Percentiles rank a stretch among this genome's conserved stretches.
Evolutionary conservation across 2,113 vertebrate species (phyloP).

Genomic region (Jaculus jaculus): DNA sequence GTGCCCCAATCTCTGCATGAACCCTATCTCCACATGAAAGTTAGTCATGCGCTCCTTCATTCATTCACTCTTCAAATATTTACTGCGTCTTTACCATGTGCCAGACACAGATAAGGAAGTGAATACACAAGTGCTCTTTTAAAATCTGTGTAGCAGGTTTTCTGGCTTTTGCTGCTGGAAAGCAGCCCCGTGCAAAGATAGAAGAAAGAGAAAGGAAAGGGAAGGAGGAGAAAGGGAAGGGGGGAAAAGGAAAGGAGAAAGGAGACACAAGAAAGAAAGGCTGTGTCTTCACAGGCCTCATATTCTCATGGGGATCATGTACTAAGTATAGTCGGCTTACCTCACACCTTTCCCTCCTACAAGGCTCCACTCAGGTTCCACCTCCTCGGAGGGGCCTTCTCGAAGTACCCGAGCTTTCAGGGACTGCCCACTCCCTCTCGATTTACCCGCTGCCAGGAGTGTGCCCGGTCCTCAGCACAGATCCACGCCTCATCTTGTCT

Average conservation of each 20-base stretch:
- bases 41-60: not conserved
- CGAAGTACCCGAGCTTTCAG: not conserved
- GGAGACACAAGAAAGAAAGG: not conserved
- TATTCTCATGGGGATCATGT: not conserved
- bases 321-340: not conserved
- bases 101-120: not conserved
- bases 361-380: not conserved
- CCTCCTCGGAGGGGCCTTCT: not conserved
- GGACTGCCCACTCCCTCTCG: not conserved
- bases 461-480: not conserved
- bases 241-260: not conserved
- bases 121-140: not conserved
- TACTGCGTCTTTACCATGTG: not conserved
- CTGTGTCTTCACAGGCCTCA: not conserved
- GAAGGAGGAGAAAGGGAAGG: not conserved
- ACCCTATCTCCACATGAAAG: not conserved
- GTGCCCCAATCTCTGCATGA: not conserved
- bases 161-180: not conserved
- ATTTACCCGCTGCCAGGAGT: not conserved
- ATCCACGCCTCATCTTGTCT: not conserved
- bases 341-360: not conserved
- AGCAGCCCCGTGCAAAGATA: not conserved
- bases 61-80: not conserved
- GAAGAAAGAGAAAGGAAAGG: not conserved
- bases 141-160: not conserved